These are phyloP conservation scores for Orcinus orca DNA, from an alignment of 2,113 vertebrate genomes.

Conservation along the genomic window DNA sequence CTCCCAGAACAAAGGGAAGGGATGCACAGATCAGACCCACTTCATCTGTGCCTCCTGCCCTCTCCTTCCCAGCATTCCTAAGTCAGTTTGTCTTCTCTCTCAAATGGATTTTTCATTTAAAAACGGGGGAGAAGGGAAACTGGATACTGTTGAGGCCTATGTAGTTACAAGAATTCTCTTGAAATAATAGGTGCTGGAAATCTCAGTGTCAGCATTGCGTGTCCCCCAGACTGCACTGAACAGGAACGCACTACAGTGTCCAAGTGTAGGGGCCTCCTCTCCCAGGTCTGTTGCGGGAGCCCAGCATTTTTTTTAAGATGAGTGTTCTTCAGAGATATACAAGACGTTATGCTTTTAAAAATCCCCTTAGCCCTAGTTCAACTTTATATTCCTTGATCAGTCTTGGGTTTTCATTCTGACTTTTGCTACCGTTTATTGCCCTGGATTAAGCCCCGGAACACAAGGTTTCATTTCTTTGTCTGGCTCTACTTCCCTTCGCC, in stretches of 20 bases:
- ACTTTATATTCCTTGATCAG: conserved; percentile 55
- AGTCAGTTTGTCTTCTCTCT: conserved; percentile 14
- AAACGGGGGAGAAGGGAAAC: background rate
- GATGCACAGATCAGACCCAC: background rate
- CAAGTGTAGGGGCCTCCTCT: background rate
- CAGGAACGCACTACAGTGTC: background rate
- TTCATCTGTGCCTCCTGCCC: background rate
- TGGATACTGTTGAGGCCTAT: background rate
- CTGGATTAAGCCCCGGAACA: conserved; percentile 49
- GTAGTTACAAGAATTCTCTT: background rate
- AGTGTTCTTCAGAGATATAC: background rate
- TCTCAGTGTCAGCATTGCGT: fast-evolving
- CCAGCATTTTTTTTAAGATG: background rate
- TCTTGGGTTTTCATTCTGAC: conserved; percentile 45
- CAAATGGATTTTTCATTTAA: conserved; percentile 16
- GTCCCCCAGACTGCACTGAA: background rate
- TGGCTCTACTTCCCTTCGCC: conserved; percentile 59
- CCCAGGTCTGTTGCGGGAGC: conserved; percentile 4
- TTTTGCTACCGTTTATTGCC: conserved; percentile 72
- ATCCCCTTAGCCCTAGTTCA: conserved; percentile 22
- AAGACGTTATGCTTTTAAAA: conserved; percentile 63
- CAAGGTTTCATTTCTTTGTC: conserved; percentile 61
- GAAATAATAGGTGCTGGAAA: background rate
- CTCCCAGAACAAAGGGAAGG: conserved; percentile 52
- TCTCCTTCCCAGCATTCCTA: background rate